Evolutionary conservation across 2,797 vertebrate species (phyloP).

Genomic region (Chloroceryle amazona): DNA sequence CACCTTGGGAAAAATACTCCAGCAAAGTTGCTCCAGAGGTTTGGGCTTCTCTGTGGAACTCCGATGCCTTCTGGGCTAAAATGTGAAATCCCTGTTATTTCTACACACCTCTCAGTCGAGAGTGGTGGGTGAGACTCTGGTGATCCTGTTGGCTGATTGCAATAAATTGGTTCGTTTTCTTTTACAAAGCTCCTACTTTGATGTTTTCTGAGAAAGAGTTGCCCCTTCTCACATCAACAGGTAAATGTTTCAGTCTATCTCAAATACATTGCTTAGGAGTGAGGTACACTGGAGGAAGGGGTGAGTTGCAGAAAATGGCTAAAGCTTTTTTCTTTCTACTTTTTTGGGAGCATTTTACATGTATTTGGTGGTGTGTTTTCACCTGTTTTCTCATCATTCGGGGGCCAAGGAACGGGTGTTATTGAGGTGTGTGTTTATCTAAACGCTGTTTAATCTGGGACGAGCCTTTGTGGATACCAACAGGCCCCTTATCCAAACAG

Average conservation of each 20-base stretch:
- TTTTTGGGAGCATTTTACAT: neutral
- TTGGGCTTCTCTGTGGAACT: neutral
- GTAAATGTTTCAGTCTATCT: neutral
- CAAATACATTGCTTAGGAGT: neutral
- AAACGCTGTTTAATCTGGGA: rapidly evolving
- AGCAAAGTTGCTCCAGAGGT: neutral
- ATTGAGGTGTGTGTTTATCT: neutral
- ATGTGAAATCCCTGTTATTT: neutral
- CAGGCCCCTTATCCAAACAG: neutral
- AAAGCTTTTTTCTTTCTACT: neutral
- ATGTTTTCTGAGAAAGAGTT: neutral
- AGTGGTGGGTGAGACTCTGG: neutral
- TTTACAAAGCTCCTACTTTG: neutral
- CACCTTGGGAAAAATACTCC: neutral
- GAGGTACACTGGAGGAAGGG: neutral
- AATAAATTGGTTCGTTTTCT: neutral
- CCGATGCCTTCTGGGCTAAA: neutral
- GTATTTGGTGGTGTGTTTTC: neutral
- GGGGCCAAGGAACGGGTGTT: neutral
- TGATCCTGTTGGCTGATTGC: neutral
- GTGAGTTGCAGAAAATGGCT: neutral
- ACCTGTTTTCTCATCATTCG: neutral
- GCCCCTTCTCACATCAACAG: neutral
- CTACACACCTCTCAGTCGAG: neutral
- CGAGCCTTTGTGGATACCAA: neutral